Evolutionary conservation across 2,113 vertebrate genomes (phyloP), one percentile per base, ranked within the genome.

Genomic region (Equus quagga): DNA sequence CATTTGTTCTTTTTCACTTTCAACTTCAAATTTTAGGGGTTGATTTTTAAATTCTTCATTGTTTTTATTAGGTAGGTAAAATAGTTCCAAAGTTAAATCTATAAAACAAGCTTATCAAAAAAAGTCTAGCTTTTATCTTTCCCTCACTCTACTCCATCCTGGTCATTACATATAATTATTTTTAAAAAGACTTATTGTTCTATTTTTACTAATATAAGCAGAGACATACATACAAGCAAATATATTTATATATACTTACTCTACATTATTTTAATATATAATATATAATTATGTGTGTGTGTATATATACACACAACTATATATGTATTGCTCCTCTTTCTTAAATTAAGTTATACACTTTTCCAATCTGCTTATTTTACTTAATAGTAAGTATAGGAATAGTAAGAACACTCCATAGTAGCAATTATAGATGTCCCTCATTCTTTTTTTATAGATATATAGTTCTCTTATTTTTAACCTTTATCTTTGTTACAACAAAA

Each of bases 121-220:
- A 58, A 60, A 75, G 36, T 73, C 33, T 56, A 87, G 18, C 11
- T n/a, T 88, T n/a, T 56, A 65, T 60, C 24, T 23, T 23, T 67
- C 44, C 73, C 33, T 44, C 21, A 49, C 56, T 23, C 15, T 81
- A 44, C 18, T 60, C 23, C 13, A 7, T 72, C 21, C 24, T 36
- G 23, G n/a, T 62, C 44, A 58, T 60, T 79, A 90, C 8, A 89
- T n/a, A 54, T 78, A 79, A 69, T 70, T n/a, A 54, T 70, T 41
- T 49, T 70, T 54, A 78, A 92, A 46, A 67, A 81, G 26, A 13
- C 49, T 91, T 81, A 80, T 86, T 56, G 8, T 67, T 86, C 19
- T 8, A 85, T 23, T 86, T 93, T 78, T 65, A 94, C 58, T n/a
- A 80, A 78, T 28, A 41, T 58, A 94, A 96, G 28, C 28, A 96